These are phyloP conservation scores for Neodiprion pinetum DNA, from an alignment of 1,140 invertebrate genomes.

Conservation along the genomic window DNA sequence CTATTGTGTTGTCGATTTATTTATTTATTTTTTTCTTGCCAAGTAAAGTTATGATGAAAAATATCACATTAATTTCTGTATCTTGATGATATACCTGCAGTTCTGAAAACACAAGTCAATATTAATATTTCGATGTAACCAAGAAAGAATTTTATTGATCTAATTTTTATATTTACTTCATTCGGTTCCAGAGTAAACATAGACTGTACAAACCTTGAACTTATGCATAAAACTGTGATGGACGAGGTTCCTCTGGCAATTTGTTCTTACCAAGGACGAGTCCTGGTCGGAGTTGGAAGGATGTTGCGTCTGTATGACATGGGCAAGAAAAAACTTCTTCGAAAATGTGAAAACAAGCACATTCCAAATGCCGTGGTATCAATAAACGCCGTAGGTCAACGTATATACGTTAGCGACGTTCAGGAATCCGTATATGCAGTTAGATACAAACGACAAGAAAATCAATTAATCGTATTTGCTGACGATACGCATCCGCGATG, in stretches of 20 bases:
- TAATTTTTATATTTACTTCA: not conserved
- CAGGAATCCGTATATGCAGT: conserved; percentile 98
- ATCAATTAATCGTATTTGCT: conserved; percentile 97
- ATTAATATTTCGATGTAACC: not conserved
- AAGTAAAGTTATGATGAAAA: conserved; percentile 45
- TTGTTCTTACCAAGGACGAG: conserved; percentile 89
- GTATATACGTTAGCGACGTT: conserved; percentile 94
- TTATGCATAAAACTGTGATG: conserved; percentile 93
- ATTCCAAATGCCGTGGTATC: conserved; percentile 94
- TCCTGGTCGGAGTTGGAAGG: conserved; percentile 91
- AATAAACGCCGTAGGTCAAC: conserved; percentile 91
- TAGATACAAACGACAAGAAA: conserved; percentile 93
- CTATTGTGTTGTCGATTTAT: conserved; percentile 15
- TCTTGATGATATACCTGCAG: conserved; percentile 58
- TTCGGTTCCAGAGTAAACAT: conserved; percentile 65
- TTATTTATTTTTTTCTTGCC: conserved; percentile 12
- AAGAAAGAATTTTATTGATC: conserved; percentile 12
- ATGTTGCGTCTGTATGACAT: conserved; percentile 95
- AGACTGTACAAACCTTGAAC: conserved; percentile 81
- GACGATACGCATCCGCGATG: conserved; percentile 97
- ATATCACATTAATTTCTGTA: conserved; percentile 41
- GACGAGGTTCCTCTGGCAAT: conserved; percentile 93
- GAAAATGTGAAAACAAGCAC: conserved; percentile 99
- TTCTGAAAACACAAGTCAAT: conserved; percentile 43
- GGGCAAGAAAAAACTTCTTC: conserved; percentile 94